Evolutionary conservation across 2,888 invertebrate genomes (phyloP), one percentile per base, ranked within the genome.

Genomic region (Epicampocera succincta): DNA sequence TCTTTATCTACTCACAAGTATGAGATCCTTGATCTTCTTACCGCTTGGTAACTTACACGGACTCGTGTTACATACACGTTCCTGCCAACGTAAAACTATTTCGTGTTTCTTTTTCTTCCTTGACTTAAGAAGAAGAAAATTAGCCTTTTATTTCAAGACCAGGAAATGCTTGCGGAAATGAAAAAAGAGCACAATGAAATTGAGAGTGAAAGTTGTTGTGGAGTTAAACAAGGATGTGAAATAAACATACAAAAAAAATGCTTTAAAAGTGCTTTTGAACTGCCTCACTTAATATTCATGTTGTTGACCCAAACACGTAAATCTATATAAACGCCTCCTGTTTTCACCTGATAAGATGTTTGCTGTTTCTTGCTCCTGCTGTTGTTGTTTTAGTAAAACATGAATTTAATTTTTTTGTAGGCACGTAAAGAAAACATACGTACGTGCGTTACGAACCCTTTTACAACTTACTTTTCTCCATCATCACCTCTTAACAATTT

Each of bases 281-380:
- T 77, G 63, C 48, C 63, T 81, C 58, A 81, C 77, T 81, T 81
- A 81, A 81, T 81, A 81, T 81, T 77, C 77, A 81, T 81, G 81
- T 40, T 76, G 81, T 77, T 81, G 81, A 77, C 81, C 81, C 77
- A 77, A 81, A 73, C 81, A 81, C 77, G 81, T 81, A 81, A 81
- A 81, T 81, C 77, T 68, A 73, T 77, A 77, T 73, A 74, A 81
- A 81, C 73, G 73, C 81, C 81, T 81, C 68, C 81, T 81, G 81
- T 81, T 81, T 81, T 81, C 77, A 81, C 81, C 81, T 73, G 81
- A 81, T 81, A 81, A 81, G 69, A 73, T 77, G 81, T 81, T 73
- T 69, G 77, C 73, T 77, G 66, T 50, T 72, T n/a, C n/a, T n/a
- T n/a, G 50, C 11, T 73, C 42, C 44, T 9, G 44, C 29, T 61